A percentile compares a stretch with the other conserved stretches of the same genome.
phyloP scores from a whole-genome alignment of 2,797 vertebrate species.

The Gambelia wislizenii region DNA sequence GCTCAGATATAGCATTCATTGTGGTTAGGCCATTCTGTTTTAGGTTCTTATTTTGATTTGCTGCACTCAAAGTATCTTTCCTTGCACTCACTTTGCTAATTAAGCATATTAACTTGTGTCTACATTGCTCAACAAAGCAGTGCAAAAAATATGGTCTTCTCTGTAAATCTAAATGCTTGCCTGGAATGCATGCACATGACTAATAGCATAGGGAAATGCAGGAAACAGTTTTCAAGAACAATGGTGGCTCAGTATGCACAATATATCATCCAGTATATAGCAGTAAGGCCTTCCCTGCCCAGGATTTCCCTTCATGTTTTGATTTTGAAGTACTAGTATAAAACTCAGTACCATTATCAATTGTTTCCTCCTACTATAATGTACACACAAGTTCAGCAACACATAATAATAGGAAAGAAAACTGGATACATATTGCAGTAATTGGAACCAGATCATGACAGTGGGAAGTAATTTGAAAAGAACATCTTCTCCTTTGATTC shows the following conservation, averaged over 20 bases:
- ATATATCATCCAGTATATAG: slow-evolving; percentile 28
- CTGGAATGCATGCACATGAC: not conserved
- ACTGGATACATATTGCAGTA: rapidly evolving
- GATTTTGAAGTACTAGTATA: slow-evolving; percentile 28
- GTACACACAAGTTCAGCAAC: not conserved
- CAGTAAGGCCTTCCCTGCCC: slow-evolving; percentile 42
- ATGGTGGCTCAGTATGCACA: slow-evolving; percentile 28
- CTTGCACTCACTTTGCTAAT: not conserved
- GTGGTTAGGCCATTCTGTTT: not conserved
- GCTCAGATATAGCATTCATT: not conserved
- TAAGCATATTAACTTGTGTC: not conserved
- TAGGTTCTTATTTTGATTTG: not conserved
- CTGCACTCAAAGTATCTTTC: not conserved
- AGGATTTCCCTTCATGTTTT: slow-evolving; percentile 40
- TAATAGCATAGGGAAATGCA: not conserved
- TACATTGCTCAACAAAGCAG: not conserved
- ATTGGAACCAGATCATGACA: not conserved
- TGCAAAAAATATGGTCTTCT: not conserved
- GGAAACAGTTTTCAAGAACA: not conserved
- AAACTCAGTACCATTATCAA: not conserved
- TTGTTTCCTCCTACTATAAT: not conserved
- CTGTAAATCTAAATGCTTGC: not conserved
- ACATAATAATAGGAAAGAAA: not conserved
- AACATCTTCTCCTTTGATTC: slow-evolving; percentile 29
- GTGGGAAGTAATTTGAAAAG: slow-evolving; percentile 30